A percentile compares a stretch with the other conserved stretches of the same genome.
These are phyloP conservation scores for Dermochelys coriacea DNA, from an alignment of 2,797 vertebrate genomes.

Conservation along the genomic window DNA sequence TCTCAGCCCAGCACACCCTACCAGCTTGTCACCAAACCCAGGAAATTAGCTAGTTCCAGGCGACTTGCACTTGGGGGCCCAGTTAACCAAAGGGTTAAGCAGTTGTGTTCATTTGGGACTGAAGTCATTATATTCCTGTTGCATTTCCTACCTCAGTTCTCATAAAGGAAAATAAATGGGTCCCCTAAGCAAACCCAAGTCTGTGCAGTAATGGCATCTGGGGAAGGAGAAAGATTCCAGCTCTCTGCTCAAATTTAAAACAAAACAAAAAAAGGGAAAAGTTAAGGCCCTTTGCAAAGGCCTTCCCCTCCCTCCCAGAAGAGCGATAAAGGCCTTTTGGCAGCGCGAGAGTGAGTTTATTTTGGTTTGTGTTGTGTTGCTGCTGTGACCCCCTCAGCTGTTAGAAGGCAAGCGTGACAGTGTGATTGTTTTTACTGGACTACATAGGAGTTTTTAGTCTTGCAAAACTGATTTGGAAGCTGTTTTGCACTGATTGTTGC, in stretches of 20 bases:
- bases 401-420: slow-evolving; percentile 79
- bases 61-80: not conserved
- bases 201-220: slow-evolving; percentile 32
- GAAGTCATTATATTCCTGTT: not conserved
- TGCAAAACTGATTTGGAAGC: slow-evolving; percentile 68
- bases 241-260: slow-evolving; percentile 28
- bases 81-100: not conserved
- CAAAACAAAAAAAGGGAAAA: slow-evolving; percentile 63
- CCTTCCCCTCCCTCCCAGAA: slow-evolving; percentile 76
- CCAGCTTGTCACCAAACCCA: not conserved
- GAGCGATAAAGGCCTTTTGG: slow-evolving; percentile 79
- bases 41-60: not conserved
- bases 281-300: slow-evolving; percentile 80
- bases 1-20: rapidly evolving
- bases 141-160: slow-evolving; percentile 16
- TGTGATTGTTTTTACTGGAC: slow-evolving; percentile 81
- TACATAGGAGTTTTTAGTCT: not conserved
- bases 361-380: slow-evolving; percentile 82
- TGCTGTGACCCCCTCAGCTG: slow-evolving; percentile 84
- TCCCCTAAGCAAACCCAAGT: not conserved
- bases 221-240: slow-evolving; percentile 53
- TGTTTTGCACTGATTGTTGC: slow-evolving; percentile 71
- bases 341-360: slow-evolving; percentile 79
- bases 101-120: not conserved
- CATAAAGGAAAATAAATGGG: slow-evolving; percentile 15